phyloP scores from a whole-genome alignment of 2,113 vertebrate species.

The Prunella fulvescens region DNA sequence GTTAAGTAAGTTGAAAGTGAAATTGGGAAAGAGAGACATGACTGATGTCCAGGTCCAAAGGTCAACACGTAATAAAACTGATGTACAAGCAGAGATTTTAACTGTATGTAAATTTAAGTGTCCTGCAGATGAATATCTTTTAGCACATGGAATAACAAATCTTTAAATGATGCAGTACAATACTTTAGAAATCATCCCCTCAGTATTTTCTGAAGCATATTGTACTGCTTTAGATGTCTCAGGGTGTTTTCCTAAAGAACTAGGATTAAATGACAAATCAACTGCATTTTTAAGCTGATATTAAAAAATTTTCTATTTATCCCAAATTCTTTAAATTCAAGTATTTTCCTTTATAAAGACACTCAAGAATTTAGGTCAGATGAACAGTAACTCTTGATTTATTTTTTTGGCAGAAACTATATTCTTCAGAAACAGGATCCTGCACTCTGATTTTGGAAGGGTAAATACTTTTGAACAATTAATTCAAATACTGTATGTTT shows the following conservation, averaged over 20 bases:
- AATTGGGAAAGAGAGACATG: background rate
- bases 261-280: background rate
- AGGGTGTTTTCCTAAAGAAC: background rate
- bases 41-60: background rate
- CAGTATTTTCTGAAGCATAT: background rate
- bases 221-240: background rate
- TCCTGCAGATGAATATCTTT: background rate
- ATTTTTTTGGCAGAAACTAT: background rate
- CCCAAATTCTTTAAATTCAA: background rate
- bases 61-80: background rate
- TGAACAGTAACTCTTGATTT: background rate
- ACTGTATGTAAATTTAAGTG: background rate
- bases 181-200: background rate
- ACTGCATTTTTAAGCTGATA: background rate
- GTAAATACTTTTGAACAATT: background rate
- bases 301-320: background rate
- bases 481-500: background rate
- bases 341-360: background rate
- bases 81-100: background rate
- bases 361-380: background rate
- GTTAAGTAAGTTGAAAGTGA: background rate
- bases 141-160: background rate
- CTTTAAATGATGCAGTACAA: background rate
- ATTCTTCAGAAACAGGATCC: background rate
- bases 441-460: background rate